Conservation (phyloP, 2,888 invertebrate genomes). For the Siphlonurus alternatus region DNA sequence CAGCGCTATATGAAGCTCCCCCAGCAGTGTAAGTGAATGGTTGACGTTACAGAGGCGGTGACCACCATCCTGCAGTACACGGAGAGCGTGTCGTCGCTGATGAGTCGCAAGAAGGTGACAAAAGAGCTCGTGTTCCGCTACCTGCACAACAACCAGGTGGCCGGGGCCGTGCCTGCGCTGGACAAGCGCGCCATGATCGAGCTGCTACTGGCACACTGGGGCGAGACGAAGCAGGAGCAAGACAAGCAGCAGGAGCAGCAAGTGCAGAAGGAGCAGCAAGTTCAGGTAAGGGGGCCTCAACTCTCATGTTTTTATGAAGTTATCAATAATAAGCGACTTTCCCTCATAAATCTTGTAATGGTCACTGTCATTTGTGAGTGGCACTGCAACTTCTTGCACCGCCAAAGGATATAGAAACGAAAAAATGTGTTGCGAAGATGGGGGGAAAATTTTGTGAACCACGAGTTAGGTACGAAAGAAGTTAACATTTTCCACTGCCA, state of each 20-base stretch:
- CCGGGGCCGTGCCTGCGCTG: background rate
- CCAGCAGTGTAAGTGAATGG: too few species aligned
- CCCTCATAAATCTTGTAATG: too few species aligned
- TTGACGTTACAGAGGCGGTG: constrained; percentile 34
- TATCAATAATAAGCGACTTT: background rate
- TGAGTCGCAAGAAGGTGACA: constrained; percentile 34
- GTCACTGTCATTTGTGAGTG: background rate
- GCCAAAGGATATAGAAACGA: background rate
- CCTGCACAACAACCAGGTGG: background rate
- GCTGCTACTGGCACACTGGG: background rate
- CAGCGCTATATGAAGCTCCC: too few species aligned
- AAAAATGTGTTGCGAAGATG: too few species aligned
- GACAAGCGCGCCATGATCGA: background rate
- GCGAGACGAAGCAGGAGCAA: background rate
- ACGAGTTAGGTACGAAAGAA: too few species aligned
- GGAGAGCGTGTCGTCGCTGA: constrained; percentile 27
- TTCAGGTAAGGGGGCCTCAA: background rate
- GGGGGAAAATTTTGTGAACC: too few species aligned
- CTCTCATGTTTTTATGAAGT: background rate
- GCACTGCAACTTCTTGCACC: background rate
- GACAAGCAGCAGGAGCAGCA: background rate
- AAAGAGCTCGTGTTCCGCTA: background rate
- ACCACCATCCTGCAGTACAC: constrained; percentile 33
- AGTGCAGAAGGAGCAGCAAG: too few species aligned
- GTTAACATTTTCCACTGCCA: too few species aligned